Evolutionary conservation across 2,888 invertebrate genomes (phyloP), one percentile per base, ranked within the genome.

Genomic region (Incurvaria masculella): DNA sequence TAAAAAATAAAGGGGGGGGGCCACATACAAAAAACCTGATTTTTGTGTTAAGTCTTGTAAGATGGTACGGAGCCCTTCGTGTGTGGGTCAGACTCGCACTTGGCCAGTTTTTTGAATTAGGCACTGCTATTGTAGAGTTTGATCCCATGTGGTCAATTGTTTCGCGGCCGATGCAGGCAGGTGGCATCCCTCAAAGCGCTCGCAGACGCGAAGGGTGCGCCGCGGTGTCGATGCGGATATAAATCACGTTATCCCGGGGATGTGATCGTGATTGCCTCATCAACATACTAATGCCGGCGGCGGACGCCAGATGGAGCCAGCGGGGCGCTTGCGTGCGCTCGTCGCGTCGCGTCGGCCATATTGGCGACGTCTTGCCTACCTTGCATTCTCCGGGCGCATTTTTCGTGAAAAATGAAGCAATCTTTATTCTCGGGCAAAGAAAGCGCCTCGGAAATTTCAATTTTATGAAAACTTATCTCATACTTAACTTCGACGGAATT

Each of bases 251-350:
- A 69, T 72, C 64, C 66, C 62, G 55, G 42, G 57, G 42, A 53
- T 57, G 64, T 61, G 66, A 66, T 69, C 67, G 64, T 63, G 71
- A 78, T 76, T 75, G 73, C 68, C 75, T 78, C 78, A 79, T 79
- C 76, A 76, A 71, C 79, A 79, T 79, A 78, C 78, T 78, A 78
- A 78, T 78, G 75, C 61, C 66, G 58, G 38, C 43, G 51, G 58
- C 63, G 61, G 51, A 47, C 52, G 49, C 52, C 53, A 52, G 46
- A 54, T 54, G 53, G 49, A 52, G 40, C 47, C 49, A 21, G 18
- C 18, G 45, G 40, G 2, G 2, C n/a, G n/a, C n/a, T n/a, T n/a
- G 3, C 33, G 33, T 33, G 14, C 14, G n/a, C 33, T 4, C 33
- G 33, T 6, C 33, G 4, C 33, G 33, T 14, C 21, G 21, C 17